Conservation (phyloP, 2,113 vertebrate species). For the Aspiorhynchus laticeps region DNA sequence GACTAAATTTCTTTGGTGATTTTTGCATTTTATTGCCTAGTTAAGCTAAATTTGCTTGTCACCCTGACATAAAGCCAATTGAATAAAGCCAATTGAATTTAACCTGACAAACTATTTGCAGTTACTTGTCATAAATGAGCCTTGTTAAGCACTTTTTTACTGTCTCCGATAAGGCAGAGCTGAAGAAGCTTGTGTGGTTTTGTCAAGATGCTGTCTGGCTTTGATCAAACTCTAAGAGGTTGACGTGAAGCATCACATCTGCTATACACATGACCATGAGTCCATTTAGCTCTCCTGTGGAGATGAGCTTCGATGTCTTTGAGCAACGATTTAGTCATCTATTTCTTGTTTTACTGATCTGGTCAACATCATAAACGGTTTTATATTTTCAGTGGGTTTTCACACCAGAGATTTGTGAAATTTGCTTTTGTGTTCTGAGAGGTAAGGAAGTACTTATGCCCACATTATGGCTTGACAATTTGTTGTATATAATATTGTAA, state of each 20-base stretch:
- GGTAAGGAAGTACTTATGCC: neutral
- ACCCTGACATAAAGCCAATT: neutral
- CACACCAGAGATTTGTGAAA: neutral
- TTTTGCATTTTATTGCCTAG: neutral
- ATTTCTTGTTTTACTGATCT: neutral
- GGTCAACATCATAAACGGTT: neutral
- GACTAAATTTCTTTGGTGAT: neutral
- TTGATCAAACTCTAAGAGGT: neutral
- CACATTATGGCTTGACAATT: neutral
- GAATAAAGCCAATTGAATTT: neutral
- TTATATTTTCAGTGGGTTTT: neutral
- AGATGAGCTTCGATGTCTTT: neutral
- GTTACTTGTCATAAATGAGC: neutral
- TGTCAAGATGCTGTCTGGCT: neutral
- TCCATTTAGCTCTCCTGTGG: neutral
- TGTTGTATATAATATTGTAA: too few species aligned
- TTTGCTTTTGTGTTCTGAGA: neutral
- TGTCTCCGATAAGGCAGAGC: neutral
- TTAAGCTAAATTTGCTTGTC: neutral
- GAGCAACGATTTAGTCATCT: neutral
- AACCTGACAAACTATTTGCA: neutral
- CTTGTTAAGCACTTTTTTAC: neutral
- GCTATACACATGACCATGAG: neutral
- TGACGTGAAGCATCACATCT: neutral
- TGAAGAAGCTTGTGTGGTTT: neutral